Conservation (phyloP, 2,113 vertebrate genomes). For the Ptilorrhoa leucosticta region DNA sequence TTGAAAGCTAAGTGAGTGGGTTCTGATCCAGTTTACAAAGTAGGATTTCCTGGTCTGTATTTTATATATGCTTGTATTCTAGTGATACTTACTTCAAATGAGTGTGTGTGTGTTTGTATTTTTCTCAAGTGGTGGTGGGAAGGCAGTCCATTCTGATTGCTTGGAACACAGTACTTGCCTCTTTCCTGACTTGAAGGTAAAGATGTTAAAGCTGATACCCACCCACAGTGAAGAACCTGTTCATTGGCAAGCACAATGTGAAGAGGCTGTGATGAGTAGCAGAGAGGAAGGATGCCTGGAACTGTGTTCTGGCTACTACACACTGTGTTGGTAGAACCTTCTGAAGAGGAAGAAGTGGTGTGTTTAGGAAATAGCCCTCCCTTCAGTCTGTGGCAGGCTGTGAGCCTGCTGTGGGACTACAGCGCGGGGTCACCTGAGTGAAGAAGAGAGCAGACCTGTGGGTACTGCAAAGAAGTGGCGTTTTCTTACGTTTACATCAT, state of each 20-base stretch:
- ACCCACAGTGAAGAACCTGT: not conserved
- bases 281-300: not conserved
- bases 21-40: not conserved
- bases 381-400: not conserved
- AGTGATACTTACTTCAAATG: not conserved
- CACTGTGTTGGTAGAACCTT: not conserved
- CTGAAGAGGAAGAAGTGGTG: not conserved
- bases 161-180: not conserved
- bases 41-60: not conserved
- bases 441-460: not conserved
- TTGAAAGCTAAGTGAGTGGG: not conserved
- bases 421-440: rapidly evolving
- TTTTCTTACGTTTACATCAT: not conserved
- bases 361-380: not conserved
- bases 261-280: not conserved
- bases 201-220: rapidly evolving
- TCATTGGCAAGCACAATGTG: not conserved
- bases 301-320: rapidly evolving
- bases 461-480: not conserved
- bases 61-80: not conserved
- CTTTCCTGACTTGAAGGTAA: not conserved
- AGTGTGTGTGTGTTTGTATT: not conserved
- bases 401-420: not conserved
- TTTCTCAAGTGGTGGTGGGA: not conserved
- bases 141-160: not conserved